phyloP scores from a whole-genome alignment of 2,113 vertebrate species.

The Marmota monax region DNA sequence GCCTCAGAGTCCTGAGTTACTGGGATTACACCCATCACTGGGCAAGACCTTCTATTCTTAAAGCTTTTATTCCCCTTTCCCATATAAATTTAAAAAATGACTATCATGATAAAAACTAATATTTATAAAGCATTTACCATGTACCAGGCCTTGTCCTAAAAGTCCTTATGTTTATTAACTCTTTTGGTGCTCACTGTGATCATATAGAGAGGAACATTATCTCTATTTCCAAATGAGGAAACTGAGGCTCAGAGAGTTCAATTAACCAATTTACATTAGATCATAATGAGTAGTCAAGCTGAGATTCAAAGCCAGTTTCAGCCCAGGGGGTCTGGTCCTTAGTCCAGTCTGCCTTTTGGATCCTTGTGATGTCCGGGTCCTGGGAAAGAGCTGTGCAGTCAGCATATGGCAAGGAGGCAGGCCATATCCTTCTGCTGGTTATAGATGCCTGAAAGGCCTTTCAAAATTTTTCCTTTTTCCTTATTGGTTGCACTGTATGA shows the following conservation, averaged over 20 bases:
- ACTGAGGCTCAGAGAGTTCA: not conserved
- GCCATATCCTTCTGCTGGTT: not conserved
- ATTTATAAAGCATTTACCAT: not conserved
- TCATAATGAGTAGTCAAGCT: not conserved
- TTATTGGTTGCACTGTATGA: not conserved
- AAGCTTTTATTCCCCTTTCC: not conserved
- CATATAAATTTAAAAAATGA: not conserved
- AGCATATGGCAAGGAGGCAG: not conserved
- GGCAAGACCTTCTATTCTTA: not conserved
- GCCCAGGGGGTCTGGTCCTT: fast-evolving
- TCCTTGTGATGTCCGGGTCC: not conserved
- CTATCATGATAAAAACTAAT: not conserved
- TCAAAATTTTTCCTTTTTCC: not conserved
- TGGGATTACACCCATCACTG: too few species aligned
- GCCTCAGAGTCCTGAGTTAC: too few species aligned
- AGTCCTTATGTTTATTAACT: not conserved
- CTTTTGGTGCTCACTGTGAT: not conserved
- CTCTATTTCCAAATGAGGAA: not conserved
- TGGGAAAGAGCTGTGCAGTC: not conserved
- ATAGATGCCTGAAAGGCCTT: not conserved
- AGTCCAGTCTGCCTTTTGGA: not conserved
- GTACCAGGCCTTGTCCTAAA: not conserved
- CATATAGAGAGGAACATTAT: not conserved
- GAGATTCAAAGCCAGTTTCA: not conserved
- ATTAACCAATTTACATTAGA: not conserved